Percentiles rank a stretch among this genome's conserved stretches.
Evolutionary conservation across 1,140 invertebrate species (phyloP).

Genomic region (Cotesia typhae): DNA sequence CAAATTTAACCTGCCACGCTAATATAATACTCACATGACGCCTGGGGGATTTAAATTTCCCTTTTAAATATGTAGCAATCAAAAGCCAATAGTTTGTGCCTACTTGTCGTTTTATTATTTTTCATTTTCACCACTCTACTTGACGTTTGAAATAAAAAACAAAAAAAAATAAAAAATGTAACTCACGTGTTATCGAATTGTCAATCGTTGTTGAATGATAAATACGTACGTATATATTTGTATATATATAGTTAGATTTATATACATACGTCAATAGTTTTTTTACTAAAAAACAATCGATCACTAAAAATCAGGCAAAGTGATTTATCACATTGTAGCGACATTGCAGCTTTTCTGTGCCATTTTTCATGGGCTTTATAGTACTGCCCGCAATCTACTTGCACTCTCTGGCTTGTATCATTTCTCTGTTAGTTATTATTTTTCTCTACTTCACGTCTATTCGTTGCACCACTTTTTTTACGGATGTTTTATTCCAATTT

Average conservation of each 20-base stretch:
- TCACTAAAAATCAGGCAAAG: constrained; percentile 12
- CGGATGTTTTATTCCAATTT: constrained; percentile 17
- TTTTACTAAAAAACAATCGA: constrained; percentile 8
- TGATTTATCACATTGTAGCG: constrained; percentile 12
- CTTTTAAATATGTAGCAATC: neutral
- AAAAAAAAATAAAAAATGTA: neutral
- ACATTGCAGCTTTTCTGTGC: constrained; percentile 21
- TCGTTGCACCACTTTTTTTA: neutral
- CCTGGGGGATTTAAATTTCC: neutral
- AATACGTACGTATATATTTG: neutral
- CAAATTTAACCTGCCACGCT: neutral
- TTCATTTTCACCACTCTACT: neutral
- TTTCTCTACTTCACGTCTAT: constrained; percentile 1
- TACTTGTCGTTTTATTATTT: neutral
- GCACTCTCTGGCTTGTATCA: constrained; percentile 14
- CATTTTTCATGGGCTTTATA: constrained; percentile 21
- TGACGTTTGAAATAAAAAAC: neutral
- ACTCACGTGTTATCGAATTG: constrained; percentile 2
- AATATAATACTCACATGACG: neutral
- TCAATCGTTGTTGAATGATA: constrained; percentile 1
- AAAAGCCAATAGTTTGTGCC: neutral
- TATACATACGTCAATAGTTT: neutral
- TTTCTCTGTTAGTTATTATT: constrained; percentile 18
- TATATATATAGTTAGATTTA: neutral
- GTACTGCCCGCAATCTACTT: neutral